Conservation (phyloP, 2,888 invertebrate species). For the Masnerella sp. region DNA sequence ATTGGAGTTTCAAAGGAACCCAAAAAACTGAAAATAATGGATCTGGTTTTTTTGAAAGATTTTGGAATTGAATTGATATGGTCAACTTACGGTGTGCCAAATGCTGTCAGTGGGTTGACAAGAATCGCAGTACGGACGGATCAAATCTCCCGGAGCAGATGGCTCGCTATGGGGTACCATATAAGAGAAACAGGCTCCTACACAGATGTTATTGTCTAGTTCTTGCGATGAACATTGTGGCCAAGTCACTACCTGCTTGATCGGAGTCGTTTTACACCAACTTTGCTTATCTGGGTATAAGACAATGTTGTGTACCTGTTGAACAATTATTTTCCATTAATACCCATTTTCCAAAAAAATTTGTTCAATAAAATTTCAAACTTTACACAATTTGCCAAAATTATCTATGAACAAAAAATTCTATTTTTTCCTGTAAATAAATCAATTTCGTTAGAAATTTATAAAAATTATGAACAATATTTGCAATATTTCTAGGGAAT, state of each 20-base stretch:
- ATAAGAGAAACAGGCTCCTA: conserved; percentile 85
- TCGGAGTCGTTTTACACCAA: conserved; percentile 84
- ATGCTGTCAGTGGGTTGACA: conserved; percentile 83
- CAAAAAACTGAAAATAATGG: too few species aligned
- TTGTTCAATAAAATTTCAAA: too few species aligned
- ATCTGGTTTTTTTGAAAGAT: too few species aligned
- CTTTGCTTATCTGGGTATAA: conserved; percentile 84
- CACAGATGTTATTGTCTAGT: conserved; percentile 85
- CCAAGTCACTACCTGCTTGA: conserved; percentile 84
- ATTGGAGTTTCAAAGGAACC: too few species aligned
- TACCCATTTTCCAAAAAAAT: too few species aligned
- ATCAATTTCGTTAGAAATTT: too few species aligned
- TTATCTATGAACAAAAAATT: too few species aligned
- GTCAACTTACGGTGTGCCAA: conserved; percentile 81
- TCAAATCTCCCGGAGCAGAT: conserved; percentile 82
- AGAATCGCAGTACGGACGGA: conserved; percentile 84
- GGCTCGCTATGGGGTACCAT: conserved; percentile 84
- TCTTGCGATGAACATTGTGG: conserved; percentile 82
- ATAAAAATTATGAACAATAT: too few species aligned
- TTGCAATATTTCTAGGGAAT: too few species aligned
- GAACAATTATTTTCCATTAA: conserved; percentile 18
- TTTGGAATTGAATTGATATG: not conserved
- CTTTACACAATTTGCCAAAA: too few species aligned
- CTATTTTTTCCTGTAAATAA: too few species aligned
- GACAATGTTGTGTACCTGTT: conserved; percentile 84